Base-by-base conservation (phyloP, 2,888 invertebrate genomes). In the Ecliptopera silaceata region DNA sequence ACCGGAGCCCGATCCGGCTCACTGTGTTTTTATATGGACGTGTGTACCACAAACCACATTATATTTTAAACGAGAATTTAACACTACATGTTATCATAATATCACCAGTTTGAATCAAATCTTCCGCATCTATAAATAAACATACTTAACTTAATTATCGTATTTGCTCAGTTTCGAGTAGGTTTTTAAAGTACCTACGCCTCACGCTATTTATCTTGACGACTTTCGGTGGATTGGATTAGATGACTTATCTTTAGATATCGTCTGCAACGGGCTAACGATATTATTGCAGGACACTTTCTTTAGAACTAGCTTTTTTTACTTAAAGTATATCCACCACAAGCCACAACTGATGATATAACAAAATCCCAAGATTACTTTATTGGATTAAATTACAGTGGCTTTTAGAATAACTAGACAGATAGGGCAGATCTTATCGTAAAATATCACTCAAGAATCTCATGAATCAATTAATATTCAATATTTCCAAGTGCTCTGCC, bases 31-130 rank as follows among this genome's bases (percentile, higher is more conserved):
- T 39, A 46, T 18, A 15, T 45, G 8, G 13, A 45, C 18, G 45
- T n/a, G 55, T 51, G 43, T 51, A 55, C 79, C 75, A 59, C 74
- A 76, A 72, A 72, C 74, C 71, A 73, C 78, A 79, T 75, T 74
- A 74, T 71, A 65, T 70, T 69, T 56, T 57, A 64, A 67, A 72
- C 22, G 22, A 50, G 26, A 10, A 20, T 42, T 26, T 26, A 26
- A 44, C 31, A 11, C 17, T 5, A 54, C 49, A 41, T 20, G 39
- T 20, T 42, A 32, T 42, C 32, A 38, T 15, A 20, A 20, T 46
- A n/a, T n/a, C n/a, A n/a, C n/a, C n/a, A n/a, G n/a, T n/a, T n/a
- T n/a, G n/a, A n/a, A n/a, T n/a, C n/a, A n/a, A n/a, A n/a, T n/a
- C n/a, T n/a, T n/a, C n/a, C n/a, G n/a, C n/a, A n/a, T n/a, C n/a